Evolutionary conservation across 2,113 vertebrate genomes (phyloP).

Genomic region (Pygoscelis antarcticus): DNA sequence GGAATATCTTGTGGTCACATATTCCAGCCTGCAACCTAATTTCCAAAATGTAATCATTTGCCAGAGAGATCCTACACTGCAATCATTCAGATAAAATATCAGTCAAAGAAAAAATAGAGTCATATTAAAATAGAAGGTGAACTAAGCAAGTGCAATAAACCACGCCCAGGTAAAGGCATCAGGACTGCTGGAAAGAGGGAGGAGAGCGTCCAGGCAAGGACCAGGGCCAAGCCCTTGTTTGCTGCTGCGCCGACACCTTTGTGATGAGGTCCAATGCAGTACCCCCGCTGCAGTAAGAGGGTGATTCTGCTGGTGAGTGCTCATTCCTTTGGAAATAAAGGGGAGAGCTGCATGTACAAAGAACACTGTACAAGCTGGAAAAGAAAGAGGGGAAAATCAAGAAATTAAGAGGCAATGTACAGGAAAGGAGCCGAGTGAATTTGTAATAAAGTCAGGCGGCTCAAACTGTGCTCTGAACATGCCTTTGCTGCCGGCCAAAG

Average conservation of each 20-base stretch:
- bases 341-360: background rate
- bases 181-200: background rate
- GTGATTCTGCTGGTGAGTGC: accelerated
- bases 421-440: background rate
- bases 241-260: background rate
- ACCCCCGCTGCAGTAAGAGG: background rate
- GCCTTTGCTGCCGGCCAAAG: background rate
- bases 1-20: background rate
- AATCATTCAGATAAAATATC: background rate
- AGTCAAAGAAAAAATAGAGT: background rate
- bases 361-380: background rate
- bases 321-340: background rate
- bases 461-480: background rate
- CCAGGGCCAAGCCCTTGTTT: background rate
- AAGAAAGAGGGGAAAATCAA: background rate
- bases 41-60: background rate
- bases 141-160: background rate
- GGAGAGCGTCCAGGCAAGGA: background rate
- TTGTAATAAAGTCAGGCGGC: background rate
- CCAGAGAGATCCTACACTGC: background rate
- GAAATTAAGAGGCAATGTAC: background rate
- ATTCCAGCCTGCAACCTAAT: background rate
- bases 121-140: background rate
- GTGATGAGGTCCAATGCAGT: background rate
- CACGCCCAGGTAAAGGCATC: background rate